Conservation (phyloP, 1,140 invertebrate genomes). For the Calliphora vicina region DNA sequence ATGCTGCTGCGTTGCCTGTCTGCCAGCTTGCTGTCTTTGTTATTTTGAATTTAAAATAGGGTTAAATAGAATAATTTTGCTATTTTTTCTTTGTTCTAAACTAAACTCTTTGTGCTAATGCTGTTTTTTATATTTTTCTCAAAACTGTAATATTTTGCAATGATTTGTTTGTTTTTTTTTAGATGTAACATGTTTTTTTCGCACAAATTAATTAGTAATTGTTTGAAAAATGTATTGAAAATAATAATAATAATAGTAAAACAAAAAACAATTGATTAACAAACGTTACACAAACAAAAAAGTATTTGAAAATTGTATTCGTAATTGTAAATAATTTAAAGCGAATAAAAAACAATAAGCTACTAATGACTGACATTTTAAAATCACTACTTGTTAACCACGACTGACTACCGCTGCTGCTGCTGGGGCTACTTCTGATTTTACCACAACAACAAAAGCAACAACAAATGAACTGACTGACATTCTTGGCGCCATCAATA, state of each 20-base stretch:
- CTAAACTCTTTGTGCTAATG: background rate
- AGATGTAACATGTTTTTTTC: background rate
- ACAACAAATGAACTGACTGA: background rate
- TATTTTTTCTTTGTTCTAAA: conserved; percentile 8
- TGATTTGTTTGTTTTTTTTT: background rate
- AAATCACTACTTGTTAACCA: background rate
- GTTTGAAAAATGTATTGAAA: background rate
- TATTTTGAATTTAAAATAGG: background rate
- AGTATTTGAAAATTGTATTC: background rate
- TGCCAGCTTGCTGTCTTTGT: background rate
- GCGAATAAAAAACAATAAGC: too few species aligned
- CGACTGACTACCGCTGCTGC: background rate
- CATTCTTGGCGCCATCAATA: background rate
- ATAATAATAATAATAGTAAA: too few species aligned
- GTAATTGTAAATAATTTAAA: too few species aligned
- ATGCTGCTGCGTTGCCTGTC: too few species aligned
- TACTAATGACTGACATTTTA: conserved; percentile 2
- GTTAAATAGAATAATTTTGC: background rate
- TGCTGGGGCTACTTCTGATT: background rate
- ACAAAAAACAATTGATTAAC: background rate
- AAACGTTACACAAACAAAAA: background rate
- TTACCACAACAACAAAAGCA: too few species aligned
- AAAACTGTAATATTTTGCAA: background rate
- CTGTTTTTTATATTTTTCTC: background rate
- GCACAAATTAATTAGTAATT: background rate